These are phyloP conservation scores for Murina feae DNA, from an alignment of 2,113 vertebrate species.

Conservation along the genomic window DNA sequence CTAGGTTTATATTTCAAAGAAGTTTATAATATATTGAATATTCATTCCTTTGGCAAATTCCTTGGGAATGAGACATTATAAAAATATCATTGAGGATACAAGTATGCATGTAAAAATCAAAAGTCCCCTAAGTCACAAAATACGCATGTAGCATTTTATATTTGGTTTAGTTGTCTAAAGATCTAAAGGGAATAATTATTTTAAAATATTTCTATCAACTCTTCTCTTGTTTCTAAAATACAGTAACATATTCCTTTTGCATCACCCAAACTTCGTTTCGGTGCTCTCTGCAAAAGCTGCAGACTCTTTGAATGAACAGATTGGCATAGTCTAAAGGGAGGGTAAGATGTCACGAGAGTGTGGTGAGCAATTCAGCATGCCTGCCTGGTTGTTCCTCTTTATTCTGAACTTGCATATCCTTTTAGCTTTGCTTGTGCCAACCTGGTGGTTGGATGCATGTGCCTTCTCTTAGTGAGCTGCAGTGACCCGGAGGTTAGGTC, in stretches of 20 bases:
- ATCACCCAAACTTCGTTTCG: not conserved
- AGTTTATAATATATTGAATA: not conserved
- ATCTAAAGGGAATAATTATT: not conserved
- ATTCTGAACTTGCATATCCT: not conserved
- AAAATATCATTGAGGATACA: conserved; percentile 35
- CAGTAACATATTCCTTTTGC: not conserved
- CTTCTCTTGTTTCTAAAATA: not conserved
- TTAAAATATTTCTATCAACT: not conserved
- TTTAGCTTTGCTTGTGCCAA: not conserved
- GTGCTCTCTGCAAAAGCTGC: not conserved
- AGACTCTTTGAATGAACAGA: not conserved
- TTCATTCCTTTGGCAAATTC: not conserved
- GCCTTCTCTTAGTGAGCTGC: not conserved
- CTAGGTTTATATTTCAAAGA: conserved; percentile 28
- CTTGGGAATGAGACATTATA: not conserved
- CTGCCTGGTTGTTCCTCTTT: not conserved
- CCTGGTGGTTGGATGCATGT: not conserved
- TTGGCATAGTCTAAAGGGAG: not conserved
- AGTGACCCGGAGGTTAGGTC: not conserved
- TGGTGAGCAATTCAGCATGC: not conserved
- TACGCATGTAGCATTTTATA: not conserved
- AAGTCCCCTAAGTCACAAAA: not conserved
- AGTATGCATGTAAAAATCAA: not conserved
- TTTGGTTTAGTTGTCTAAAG: not conserved
- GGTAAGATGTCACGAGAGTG: not conserved